Evolutionary conservation across 2,888 invertebrate genomes (phyloP).

Genomic region (Erebia aethiops): DNA sequence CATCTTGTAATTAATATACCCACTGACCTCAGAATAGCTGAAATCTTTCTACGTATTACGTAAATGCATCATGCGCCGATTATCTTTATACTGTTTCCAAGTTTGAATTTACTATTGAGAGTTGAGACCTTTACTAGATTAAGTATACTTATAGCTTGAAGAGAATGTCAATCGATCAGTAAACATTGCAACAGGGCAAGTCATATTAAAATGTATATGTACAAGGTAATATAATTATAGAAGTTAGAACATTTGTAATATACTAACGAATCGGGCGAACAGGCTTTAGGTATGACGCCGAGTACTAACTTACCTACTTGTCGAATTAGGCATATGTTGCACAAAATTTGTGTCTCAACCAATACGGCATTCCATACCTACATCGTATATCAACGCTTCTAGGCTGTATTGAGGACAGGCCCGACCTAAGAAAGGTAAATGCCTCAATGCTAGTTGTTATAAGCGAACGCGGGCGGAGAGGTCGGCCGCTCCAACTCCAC

Average conservation of each 20-base stretch:
- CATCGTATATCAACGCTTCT: slow-evolving; percentile 71
- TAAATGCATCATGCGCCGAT: background rate
- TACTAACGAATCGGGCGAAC: slow-evolving; percentile 48
- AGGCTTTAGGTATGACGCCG: slow-evolving; percentile 51
- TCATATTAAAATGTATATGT: slow-evolving; percentile 21
- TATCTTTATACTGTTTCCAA: slow-evolving; percentile 6
- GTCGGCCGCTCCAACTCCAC: slow-evolving; percentile 73
- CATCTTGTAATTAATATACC: background rate
- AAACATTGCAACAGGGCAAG: slow-evolving; percentile 16
- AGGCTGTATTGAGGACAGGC: slow-evolving; percentile 77
- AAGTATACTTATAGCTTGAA: slow-evolving; percentile 11
- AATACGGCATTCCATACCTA: slow-evolving; percentile 65
- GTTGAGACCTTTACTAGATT: slow-evolving; percentile 16
- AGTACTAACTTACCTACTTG: slow-evolving; percentile 38
- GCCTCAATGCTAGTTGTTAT: slow-evolving; percentile 71
- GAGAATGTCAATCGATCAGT: slow-evolving; percentile 25
- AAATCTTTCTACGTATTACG: too few relatives aligned
- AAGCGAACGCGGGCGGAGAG: slow-evolving; percentile 64
- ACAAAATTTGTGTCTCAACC: slow-evolving; percentile 72
- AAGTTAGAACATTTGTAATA: slow-evolving; percentile 29
- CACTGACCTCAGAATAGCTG: background rate
- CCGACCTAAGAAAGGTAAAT: slow-evolving; percentile 80
- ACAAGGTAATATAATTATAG: slow-evolving; percentile 32
- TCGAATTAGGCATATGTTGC: slow-evolving; percentile 64
- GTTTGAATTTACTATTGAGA: slow-evolving; percentile 7